Percentiles rank a stretch among this genome's conserved stretches.
phyloP scores from a whole-genome alignment of 2,113 vertebrate species.

The Sterrhoptilus dennistouni region DNA sequence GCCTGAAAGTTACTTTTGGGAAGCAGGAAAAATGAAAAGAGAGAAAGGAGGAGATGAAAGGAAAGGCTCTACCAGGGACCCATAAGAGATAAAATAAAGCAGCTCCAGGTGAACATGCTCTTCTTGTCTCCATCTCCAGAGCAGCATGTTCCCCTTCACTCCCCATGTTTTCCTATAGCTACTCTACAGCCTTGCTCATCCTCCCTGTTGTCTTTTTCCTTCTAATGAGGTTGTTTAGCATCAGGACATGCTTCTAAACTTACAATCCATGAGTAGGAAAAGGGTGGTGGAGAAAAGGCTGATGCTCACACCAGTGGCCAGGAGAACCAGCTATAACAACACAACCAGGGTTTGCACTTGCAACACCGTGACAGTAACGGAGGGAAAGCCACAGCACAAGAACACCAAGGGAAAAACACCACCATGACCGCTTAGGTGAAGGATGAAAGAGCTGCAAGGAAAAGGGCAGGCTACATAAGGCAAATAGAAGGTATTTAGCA shows the following conservation, averaged over 20 bases:
- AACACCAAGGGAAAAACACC: background rate
- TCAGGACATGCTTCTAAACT: background rate
- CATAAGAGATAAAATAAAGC: background rate
- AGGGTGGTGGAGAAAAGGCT: background rate
- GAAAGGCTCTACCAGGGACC: background rate
- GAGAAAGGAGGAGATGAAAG: background rate
- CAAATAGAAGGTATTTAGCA: background rate
- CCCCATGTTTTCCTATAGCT: background rate
- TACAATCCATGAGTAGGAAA: background rate
- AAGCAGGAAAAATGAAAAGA: background rate
- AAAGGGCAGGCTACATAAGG: background rate
- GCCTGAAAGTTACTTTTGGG: background rate
- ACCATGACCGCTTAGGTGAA: background rate
- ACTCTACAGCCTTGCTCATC: background rate
- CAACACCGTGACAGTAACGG: accelerated
- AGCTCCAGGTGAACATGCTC: background rate
- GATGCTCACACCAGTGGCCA: background rate
- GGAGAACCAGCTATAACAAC: background rate
- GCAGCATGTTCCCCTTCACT: background rate
- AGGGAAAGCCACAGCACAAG: background rate
- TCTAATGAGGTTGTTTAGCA: background rate
- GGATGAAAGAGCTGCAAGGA: background rate
- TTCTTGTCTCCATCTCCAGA: background rate
- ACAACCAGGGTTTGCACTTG: accelerated
- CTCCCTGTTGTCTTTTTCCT: background rate